These are phyloP conservation scores for Petaurus breviceps DNA, from an alignment of 2,113 vertebrate species.

Conservation along the genomic window DNA sequence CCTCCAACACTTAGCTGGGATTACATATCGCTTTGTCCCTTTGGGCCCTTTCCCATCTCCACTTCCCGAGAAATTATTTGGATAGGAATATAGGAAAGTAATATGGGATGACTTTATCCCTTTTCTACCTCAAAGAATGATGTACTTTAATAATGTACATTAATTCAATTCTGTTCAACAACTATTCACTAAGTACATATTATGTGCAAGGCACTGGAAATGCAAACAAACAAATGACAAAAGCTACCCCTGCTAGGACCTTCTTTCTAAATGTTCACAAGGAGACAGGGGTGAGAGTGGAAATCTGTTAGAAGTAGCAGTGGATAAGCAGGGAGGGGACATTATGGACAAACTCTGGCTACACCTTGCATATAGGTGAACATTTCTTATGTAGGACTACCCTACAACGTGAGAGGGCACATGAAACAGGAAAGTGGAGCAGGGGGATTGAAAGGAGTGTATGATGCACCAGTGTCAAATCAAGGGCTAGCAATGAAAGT, in stretches of 20 bases:
- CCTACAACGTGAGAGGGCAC: background rate
- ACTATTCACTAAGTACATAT: background rate
- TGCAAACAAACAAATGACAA: background rate
- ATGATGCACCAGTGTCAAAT: background rate
- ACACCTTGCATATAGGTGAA: background rate
- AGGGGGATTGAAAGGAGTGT: background rate
- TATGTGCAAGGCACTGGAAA: background rate
- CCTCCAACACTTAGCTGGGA: background rate
- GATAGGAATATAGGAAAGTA: slow-evolving; percentile 2
- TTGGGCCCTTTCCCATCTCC: slow-evolving; percentile 3
- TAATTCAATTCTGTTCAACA: background rate
- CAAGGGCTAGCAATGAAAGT: background rate
- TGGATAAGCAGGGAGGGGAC: background rate
- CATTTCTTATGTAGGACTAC: background rate
- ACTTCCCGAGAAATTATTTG: slow-evolving; percentile 58
- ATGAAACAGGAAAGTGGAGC: background rate
- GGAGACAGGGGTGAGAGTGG: background rate
- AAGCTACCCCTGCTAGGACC: background rate
- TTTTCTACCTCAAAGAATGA: background rate
- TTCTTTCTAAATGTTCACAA: background rate
- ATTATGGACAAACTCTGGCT: background rate
- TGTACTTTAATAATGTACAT: no score
- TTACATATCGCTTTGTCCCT: background rate
- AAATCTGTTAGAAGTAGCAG: background rate
- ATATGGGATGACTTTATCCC: background rate